Evolutionary conservation across 1,140 invertebrate species (phyloP), one percentile per base, ranked within the genome.

Genomic region (Drosophila bocki): DNA sequence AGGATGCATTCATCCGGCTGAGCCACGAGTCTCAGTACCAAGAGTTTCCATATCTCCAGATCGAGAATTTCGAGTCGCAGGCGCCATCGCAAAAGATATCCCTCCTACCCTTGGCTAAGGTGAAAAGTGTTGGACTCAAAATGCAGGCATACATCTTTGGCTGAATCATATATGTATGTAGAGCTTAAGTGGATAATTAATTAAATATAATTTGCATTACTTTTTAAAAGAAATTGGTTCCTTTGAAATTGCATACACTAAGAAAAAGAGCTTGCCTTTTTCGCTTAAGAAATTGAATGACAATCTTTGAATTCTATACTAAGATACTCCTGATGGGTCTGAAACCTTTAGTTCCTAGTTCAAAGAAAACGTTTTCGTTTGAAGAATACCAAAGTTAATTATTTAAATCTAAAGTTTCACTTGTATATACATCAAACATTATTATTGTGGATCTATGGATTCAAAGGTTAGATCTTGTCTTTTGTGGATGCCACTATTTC

Each of bases 31-130:
- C 82, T 15, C 69, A 90, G n/a, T 84, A 87, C 32, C 91, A 93
- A 53, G 87, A 92, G n/a, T 92, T 92, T 51, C 91, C 91, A 4
- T 92, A 91, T 91, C 47, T 92, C 7, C 78, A 86, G 37, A 41
- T 75, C 15, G 47, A 42, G 7, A 58, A 15, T 15, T 8, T 17
- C 1, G 17, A 48, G 42, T 17, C 33, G 3, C 59, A 44, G n/a
- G 8, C 3, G 3, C 44, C 47, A 26, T 11, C 39, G 0, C 29
- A 35, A 12, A 72, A 53, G 47, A 60, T 70, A 17, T 48, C 53
- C 0, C 37, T 92, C 1, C 60, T 92, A 3, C 91, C 91, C 0
- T 37, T 92, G 41, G 70, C 77, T 8, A 47, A 15, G 8, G 51
- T 92, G 6, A 50, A 75, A 2, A 70, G 57, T n/a, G 17, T 92